Conservation (phyloP, 2,113 vertebrate genomes). For the Psittacula cyanocephala region DNA sequence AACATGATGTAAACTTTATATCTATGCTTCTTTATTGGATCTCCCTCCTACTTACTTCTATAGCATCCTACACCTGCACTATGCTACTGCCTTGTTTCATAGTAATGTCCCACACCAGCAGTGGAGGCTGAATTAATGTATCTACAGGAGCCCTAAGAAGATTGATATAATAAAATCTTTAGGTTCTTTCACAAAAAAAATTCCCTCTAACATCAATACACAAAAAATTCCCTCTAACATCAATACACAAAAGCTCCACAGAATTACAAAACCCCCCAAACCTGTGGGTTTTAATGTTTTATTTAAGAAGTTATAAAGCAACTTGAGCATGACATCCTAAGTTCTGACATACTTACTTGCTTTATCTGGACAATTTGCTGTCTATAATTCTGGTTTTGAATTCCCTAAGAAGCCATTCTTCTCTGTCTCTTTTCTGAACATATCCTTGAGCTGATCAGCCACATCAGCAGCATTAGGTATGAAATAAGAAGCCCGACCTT, state of each 20-base stretch:
- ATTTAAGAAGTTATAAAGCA: not conserved
- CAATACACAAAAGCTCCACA: not conserved
- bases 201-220: no score
- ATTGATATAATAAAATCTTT: not conserved
- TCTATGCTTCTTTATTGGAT: not conserved
- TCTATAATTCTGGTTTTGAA: not conserved
- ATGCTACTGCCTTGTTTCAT: not conserved
- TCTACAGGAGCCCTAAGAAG: not conserved
- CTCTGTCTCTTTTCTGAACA: constrained; percentile 31
- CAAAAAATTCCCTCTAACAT: not conserved
- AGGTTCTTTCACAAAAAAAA: not conserved
- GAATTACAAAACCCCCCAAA: not conserved
- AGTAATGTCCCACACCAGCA: no score
- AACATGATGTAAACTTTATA: not conserved
- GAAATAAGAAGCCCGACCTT: constrained; percentile 64
- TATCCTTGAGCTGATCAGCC: constrained; percentile 47
- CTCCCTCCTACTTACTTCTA: not conserved
- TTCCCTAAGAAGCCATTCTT: constrained; percentile 12
- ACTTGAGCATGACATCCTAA: not conserved
- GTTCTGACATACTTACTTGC: not conserved
- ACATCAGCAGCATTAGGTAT: constrained; percentile 42
- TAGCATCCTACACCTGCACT: not conserved
- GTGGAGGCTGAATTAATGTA: not conserved
- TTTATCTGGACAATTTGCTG: not conserved
- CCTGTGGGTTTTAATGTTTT: not conserved